Evolutionary conservation across 2,113 vertebrate species (phyloP).

Genomic region (Psephotus haematonotus): DNA sequence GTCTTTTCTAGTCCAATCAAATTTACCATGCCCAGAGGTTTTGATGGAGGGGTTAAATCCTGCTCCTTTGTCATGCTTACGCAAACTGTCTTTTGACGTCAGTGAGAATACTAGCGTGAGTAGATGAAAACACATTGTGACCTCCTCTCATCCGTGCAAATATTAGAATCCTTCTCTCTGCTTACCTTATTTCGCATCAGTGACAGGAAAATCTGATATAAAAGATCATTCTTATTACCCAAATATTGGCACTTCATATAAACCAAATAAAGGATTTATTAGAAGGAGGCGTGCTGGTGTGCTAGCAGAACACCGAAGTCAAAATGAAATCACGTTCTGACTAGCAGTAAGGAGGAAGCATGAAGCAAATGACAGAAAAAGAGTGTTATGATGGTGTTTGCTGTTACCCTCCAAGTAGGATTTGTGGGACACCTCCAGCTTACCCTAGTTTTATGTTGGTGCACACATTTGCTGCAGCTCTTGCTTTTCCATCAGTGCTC

Average conservation of each 20-base stretch:
- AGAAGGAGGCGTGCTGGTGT: neutral
- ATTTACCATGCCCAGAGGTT: neutral
- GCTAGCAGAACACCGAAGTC: neutral
- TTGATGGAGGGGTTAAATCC: neutral
- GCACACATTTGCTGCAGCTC: neutral
- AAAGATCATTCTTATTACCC: conserved; percentile 18
- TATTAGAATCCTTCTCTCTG: neutral
- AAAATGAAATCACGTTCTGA: neutral
- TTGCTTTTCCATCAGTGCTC: neutral
- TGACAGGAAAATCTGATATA: neutral
- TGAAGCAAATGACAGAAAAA: neutral
- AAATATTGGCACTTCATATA: conserved; percentile 21
- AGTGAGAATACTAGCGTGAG: neutral
- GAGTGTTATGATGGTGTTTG: neutral
- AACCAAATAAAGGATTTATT: conserved; percentile 1
- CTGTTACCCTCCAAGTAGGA: neutral
- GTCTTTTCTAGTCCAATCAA: neutral
- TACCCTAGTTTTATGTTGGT: neutral
- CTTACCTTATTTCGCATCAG: neutral
- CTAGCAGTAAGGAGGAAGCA: neutral
- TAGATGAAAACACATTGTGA: neutral
- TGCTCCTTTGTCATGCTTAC: neutral
- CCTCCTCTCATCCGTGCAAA: conserved; percentile 6
- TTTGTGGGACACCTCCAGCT: neutral
- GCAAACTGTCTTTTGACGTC: neutral